phyloP scores from a whole-genome alignment of 64 coral and sea anemone species.

The Montipora efflorescens region DNA sequence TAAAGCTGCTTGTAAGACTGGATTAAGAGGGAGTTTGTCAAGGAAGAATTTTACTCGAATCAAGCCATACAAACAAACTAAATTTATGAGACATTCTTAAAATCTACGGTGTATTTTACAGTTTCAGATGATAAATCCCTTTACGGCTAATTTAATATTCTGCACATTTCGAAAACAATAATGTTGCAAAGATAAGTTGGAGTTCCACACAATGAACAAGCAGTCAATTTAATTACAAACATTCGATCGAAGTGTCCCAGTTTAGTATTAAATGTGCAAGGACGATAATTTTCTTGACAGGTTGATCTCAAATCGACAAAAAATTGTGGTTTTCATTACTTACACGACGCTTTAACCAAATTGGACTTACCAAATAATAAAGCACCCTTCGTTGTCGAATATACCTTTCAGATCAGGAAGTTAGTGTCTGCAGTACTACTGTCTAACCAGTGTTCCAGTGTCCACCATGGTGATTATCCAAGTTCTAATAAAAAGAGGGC shows the following conservation, averaged over 20 bases:
- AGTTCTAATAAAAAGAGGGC: background rate
- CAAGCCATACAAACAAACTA: no score
- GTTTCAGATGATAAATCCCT: no score
- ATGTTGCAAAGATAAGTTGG: no score
- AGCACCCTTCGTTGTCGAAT: background rate
- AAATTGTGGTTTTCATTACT: background rate
- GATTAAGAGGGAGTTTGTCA: no score
- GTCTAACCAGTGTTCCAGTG: background rate
- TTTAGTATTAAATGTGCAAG: background rate
- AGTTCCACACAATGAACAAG: background rate
- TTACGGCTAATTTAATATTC: no score
- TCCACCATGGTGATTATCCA: background rate
- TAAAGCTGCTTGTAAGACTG: no score
- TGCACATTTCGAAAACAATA: no score
- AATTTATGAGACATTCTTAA: no score
- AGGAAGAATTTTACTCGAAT: no score
- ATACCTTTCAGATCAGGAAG: constrained; percentile 3
- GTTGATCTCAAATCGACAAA: background rate
- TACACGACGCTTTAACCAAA: background rate
- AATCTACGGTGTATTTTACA: no score
- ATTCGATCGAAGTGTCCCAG: background rate
- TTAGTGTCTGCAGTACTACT: background rate
- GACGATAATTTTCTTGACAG: background rate
- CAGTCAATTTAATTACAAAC: background rate
- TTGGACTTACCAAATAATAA: background rate